phyloP scores from a whole-genome alignment of 2,888 invertebrate species.

The Ichneumon xanthorius region DNA sequence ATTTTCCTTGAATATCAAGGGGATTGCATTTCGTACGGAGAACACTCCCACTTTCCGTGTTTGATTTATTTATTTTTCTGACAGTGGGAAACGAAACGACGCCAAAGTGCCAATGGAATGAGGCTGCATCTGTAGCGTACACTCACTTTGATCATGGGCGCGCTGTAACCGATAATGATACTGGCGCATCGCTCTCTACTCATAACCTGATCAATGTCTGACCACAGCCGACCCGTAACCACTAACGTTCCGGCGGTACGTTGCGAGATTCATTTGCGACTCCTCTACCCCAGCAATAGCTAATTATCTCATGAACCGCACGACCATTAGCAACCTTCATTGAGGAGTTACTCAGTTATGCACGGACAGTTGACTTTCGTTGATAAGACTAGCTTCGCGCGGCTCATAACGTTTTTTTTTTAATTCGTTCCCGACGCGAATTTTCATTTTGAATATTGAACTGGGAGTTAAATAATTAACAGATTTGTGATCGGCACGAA shows the following conservation, averaged over 20 bases:
- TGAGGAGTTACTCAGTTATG: slow-evolving; percentile 42
- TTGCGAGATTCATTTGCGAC: slow-evolving; percentile 42
- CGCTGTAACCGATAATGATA: slow-evolving; percentile 61
- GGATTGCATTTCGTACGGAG: slow-evolving; percentile 11
- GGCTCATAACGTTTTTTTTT: background rate
- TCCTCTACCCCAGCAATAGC: slow-evolving; percentile 45
- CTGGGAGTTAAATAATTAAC: too few relatives aligned
- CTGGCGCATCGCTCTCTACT: slow-evolving; percentile 51
- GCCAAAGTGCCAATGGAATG: slow-evolving; percentile 7
- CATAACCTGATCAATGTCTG: slow-evolving; percentile 68
- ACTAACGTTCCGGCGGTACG: slow-evolving; percentile 58
- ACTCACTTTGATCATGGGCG: slow-evolving; percentile 58
- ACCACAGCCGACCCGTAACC: slow-evolving; percentile 65
- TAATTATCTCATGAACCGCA: slow-evolving; percentile 62
- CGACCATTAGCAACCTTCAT: slow-evolving; percentile 53
- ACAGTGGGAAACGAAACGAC: background rate
- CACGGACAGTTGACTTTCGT: slow-evolving; percentile 19
- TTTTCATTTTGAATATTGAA: too few relatives aligned
- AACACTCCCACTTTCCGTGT: slow-evolving; percentile 16
- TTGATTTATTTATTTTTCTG: slow-evolving; percentile 24
- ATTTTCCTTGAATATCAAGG: slow-evolving; percentile 33
- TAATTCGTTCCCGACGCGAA: background rate
- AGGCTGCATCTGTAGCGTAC: slow-evolving; percentile 24
- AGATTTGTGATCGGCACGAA: too few relatives aligned
- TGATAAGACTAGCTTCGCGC: background rate